Conservation (phyloP, 2,797 vertebrate genomes). For the Avahi laniger region DNA sequence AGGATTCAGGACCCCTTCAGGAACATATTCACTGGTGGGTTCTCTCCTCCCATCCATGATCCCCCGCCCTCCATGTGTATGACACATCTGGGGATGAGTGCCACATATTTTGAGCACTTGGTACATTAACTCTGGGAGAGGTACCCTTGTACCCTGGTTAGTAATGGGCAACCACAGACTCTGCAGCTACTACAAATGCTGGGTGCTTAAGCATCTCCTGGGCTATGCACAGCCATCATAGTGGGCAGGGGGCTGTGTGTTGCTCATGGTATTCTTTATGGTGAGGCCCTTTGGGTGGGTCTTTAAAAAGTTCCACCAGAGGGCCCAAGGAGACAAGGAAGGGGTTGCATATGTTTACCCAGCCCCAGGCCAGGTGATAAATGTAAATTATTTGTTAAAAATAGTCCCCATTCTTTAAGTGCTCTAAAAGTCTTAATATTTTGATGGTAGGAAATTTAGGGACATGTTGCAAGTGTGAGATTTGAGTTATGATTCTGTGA, state of each 20-base stretch:
- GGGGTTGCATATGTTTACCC: background rate
- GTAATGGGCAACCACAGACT: background rate
- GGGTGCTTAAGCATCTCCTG: background rate
- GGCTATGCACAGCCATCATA: background rate
- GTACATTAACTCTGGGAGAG: no score
- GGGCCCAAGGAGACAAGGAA: background rate
- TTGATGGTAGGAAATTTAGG: background rate
- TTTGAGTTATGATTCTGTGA: background rate
- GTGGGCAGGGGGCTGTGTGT: background rate
- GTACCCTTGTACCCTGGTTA: no score
- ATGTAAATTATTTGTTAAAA: conserved; percentile 12
- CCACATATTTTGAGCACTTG: background rate
- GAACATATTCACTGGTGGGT: no score
- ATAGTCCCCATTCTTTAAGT: background rate
- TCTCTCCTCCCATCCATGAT: background rate
- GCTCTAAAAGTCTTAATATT: background rate
- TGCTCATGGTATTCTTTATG: background rate
- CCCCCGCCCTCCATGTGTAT: background rate
- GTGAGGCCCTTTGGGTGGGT: background rate
- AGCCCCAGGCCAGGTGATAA: background rate
- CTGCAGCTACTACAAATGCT: background rate
- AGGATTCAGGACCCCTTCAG: background rate
- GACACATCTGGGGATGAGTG: background rate
- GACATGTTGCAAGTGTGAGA: background rate
- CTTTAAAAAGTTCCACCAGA: background rate